Conservation (phyloP, 2,888 invertebrate species). For the Trisateles emortualis region DNA sequence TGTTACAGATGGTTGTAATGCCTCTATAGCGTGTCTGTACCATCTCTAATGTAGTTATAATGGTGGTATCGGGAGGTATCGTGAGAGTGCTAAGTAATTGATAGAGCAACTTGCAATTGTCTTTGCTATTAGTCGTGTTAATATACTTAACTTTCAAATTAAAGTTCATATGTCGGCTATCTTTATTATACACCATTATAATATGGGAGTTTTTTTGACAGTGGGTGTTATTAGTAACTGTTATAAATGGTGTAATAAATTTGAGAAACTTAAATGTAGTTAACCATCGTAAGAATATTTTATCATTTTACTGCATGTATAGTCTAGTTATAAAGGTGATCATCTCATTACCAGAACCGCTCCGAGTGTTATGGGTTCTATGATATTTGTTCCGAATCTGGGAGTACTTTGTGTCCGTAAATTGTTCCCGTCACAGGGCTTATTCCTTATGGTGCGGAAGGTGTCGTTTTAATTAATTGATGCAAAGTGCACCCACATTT, state of each 20-base stretch:
- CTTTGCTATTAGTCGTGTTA: slow-evolving; percentile 69
- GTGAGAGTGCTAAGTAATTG: slow-evolving; percentile 81
- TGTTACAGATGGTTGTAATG: slow-evolving; percentile 81
- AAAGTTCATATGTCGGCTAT: slow-evolving; percentile 47
- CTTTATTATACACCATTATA: slow-evolving; percentile 34
- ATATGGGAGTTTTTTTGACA: slow-evolving; percentile 35
- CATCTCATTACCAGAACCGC: too few species aligned
- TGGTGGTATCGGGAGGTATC: slow-evolving; percentile 73
- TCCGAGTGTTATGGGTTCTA: too few species aligned
- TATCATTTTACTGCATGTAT: too few species aligned
- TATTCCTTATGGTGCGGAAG: too few species aligned
- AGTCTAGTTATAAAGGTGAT: too few species aligned
- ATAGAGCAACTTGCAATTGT: slow-evolving; percentile 75
- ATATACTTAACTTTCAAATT: slow-evolving; percentile 57
- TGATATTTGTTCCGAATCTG: too few species aligned
- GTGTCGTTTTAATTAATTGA: too few species aligned
- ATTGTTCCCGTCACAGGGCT: too few species aligned
- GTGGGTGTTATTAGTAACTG: slow-evolving; percentile 27
- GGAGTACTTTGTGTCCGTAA: too few species aligned
- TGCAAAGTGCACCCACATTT: too few species aligned
- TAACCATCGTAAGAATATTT: slow-evolving; percentile 1
- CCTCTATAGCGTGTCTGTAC: slow-evolving; percentile 77
- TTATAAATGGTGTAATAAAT: slow-evolving; percentile 24
- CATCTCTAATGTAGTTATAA: slow-evolving; percentile 83
- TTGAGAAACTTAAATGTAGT: slow-evolving; percentile 7